A percentile compares a stretch with the other conserved stretches of the same genome.
Evolutionary conservation across 2,113 vertebrate species (phyloP).

Genomic region (Heteronetta atricapilla): DNA sequence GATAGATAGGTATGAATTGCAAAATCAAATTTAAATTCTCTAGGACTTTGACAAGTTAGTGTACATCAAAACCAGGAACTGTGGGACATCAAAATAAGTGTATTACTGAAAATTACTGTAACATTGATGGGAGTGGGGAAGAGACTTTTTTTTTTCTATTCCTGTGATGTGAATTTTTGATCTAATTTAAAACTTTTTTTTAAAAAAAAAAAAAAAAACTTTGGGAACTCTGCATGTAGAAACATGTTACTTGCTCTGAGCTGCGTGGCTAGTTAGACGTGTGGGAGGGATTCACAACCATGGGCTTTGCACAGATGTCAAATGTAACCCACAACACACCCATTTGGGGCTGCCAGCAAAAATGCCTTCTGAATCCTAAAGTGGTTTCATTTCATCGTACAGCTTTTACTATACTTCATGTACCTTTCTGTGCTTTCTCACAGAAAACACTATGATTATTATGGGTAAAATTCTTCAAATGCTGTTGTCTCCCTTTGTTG

Average conservation of each 20-base stretch:
- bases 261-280: neutral
- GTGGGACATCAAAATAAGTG: neutral
- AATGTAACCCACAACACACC: neutral
- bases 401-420: constrained; percentile 9
- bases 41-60: neutral
- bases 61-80: neutral
- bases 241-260: neutral
- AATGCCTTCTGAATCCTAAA: constrained; percentile 19
- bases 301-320: constrained; percentile 34
- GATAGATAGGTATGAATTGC: neutral
- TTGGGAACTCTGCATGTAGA: neutral
- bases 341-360: neutral
- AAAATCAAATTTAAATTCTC: neutral
- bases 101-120: neutral
- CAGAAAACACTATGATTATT: neutral
- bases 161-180: neutral
- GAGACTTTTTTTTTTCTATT: neutral
- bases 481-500: neutral
- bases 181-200: neutral
- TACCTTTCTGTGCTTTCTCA: constrained; percentile 8
- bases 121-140: neutral
- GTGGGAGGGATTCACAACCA: neutral
- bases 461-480: neutral
- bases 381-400: neutral
- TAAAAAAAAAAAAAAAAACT: neutral